Evolutionary conservation across 2,113 vertebrate genomes (phyloP).

Genomic region (Limnothrissa miodon): DNA sequence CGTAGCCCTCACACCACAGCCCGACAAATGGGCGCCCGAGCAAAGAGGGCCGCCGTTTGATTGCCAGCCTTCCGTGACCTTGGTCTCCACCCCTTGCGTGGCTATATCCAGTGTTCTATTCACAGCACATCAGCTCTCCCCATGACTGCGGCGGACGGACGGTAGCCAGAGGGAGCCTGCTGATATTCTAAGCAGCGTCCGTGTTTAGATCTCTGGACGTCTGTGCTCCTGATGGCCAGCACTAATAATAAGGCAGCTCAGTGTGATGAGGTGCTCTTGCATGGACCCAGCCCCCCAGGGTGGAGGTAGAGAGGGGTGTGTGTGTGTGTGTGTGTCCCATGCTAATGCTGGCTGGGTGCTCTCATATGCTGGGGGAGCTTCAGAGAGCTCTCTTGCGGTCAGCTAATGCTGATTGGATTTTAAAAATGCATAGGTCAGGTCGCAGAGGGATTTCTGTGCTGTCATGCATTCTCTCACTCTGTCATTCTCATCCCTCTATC

Average conservation of each 20-base stretch:
- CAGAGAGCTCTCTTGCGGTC: neutral
- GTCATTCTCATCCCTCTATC: neutral
- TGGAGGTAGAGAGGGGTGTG: neutral
- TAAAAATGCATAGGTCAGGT: conserved; percentile 14
- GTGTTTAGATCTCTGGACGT: neutral
- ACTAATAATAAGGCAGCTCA: neutral
- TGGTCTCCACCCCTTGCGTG: neutral
- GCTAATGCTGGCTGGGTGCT: neutral
- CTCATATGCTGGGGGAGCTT: neutral
- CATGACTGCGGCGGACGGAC: neutral
- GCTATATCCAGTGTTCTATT: neutral
- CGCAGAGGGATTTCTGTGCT: neutral
- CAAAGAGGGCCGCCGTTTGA: too few species aligned
- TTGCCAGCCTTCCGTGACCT: neutral
- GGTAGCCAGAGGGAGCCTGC: too few species aligned
- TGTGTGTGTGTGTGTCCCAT: too few species aligned
- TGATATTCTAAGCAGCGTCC: neutral
- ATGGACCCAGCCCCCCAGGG: neutral
- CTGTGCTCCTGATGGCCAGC: too few species aligned
- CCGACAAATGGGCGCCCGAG: too few species aligned
- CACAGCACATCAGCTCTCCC: too few species aligned
- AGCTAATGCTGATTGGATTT: conserved; percentile 24
- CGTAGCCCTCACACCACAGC: too few species aligned
- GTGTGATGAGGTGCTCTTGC: neutral
- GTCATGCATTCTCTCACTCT: neutral